phyloP scores from a whole-genome alignment of 2,797 vertebrate genomes.

The Gymnocypris eckloni region DNA sequence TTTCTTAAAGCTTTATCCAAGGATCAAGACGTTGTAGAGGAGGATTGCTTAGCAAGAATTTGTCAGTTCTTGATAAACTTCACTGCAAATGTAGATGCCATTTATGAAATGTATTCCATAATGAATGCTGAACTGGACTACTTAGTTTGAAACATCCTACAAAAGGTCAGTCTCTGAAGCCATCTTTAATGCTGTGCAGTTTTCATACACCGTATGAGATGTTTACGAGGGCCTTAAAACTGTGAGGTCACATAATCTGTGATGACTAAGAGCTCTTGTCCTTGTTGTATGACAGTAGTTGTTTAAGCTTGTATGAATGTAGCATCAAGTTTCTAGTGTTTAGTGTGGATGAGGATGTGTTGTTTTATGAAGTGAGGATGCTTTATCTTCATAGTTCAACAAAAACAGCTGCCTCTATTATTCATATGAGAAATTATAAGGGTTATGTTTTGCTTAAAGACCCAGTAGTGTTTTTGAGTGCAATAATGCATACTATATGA shows the following conservation, averaged over 20 bases:
- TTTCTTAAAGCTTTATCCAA: slow-evolving; percentile 93
- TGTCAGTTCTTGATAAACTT: slow-evolving; percentile 88
- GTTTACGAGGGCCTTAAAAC: background rate
- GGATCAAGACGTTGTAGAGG: slow-evolving; percentile 88
- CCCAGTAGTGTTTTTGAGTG: too few relatives aligned
- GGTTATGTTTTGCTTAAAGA: too few relatives aligned
- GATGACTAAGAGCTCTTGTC: background rate
- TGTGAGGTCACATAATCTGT: background rate
- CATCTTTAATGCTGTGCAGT: background rate
- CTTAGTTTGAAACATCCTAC: slow-evolving; percentile 78
- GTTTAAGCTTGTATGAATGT: background rate
- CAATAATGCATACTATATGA: background rate
- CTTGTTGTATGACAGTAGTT: background rate
- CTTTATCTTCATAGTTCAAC: background rate
- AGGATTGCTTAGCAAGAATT: slow-evolving; percentile 88
- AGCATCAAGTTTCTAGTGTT: background rate
- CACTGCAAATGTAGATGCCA: slow-evolving; percentile 86
- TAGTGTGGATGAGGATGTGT: background rate
- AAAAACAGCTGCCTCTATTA: background rate
- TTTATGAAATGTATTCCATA: slow-evolving; percentile 91
- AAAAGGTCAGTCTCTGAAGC: slow-evolving; percentile 1
- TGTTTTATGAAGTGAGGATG: background rate
- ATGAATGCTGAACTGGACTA: slow-evolving; percentile 93
- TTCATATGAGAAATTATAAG: background rate
- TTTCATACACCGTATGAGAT: background rate